A percentile compares a stretch with the other conserved stretches of the same genome.
Evolutionary conservation across 64 coral and sea anemone species (phyloP).

Genomic region (Stichodactyla mertensii): DNA sequence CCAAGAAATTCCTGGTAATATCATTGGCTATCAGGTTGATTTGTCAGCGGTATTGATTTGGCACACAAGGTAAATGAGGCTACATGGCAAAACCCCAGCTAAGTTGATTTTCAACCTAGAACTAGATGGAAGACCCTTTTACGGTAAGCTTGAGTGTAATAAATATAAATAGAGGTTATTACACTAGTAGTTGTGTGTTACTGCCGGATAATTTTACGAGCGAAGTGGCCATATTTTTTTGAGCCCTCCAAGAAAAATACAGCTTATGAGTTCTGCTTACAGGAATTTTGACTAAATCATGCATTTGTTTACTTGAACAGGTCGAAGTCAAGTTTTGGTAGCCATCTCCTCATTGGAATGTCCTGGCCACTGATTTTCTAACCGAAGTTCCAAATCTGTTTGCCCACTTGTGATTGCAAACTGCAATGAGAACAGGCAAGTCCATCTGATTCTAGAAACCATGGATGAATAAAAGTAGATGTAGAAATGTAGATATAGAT

Average conservation of each 20-base stretch:
- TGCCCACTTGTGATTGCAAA: conserved; percentile 34
- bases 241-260: background rate
- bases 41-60: conserved; percentile 4
- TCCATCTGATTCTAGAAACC: background rate
- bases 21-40: conserved; percentile 11
- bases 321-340: conserved; percentile 10
- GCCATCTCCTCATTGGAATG: background rate
- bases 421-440: conserved; percentile 21
- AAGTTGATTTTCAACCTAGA: conserved; percentile 15
- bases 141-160: conserved; percentile 9
- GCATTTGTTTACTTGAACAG: conserved; percentile 4
- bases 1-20: background rate
- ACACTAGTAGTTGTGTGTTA: background rate
- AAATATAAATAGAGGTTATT: background rate
- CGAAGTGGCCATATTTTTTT: background rate
- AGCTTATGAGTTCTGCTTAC: background rate
- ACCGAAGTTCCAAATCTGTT: conserved; percentile 2
- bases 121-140: conserved; percentile 26
- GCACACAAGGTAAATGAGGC: background rate
- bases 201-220: no score
- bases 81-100: conserved; percentile 15
- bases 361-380: background rate
- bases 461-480: background rate
- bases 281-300: background rate
- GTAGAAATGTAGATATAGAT: no score